Conservation (phyloP, 2,888 invertebrate species). For the Linhomoeus sp. region DNA sequence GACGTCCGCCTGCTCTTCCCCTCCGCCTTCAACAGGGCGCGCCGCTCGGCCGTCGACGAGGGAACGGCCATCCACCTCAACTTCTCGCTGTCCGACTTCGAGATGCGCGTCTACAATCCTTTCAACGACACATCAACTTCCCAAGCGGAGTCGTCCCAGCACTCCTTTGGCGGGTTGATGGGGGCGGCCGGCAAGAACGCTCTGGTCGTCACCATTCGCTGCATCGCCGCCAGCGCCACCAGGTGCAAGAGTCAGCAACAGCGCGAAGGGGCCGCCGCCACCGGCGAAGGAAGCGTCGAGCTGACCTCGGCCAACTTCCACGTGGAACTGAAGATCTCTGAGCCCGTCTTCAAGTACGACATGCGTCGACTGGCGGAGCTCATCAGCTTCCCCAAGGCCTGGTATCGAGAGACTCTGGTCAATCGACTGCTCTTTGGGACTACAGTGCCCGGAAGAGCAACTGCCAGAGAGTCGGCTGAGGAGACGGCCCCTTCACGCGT, state of each 20-base stretch:
- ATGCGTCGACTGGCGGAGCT: constrained; percentile 92
- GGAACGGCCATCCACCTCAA: constrained; percentile 53
- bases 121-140: constrained; percentile 41
- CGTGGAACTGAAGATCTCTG: no score
- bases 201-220: neutral
- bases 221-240: neutral
- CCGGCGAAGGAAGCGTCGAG: no score
- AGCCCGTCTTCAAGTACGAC: constrained; percentile 44
- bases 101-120: constrained; percentile 92
- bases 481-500: no score
- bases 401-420: constrained; percentile 48
- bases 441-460: no score
- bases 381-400: constrained; percentile 89
- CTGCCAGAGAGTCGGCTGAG: no score
- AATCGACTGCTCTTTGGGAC: no score
- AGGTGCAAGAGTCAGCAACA: neutral
- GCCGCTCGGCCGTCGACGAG: no score
- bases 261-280: no score
- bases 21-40: no score
- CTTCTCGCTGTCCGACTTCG: constrained; percentile 86
- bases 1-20: constrained; percentile 9
- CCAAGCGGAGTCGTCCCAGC: neutral
- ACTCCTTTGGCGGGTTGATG: neutral
- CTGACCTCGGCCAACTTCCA: no score
- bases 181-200: constrained; percentile 34